A percentile compares a stretch with the other conserved stretches of the same genome.
Conservation (phyloP, 2,888 invertebrate genomes). For the Chydorus sphaericus region DNA sequence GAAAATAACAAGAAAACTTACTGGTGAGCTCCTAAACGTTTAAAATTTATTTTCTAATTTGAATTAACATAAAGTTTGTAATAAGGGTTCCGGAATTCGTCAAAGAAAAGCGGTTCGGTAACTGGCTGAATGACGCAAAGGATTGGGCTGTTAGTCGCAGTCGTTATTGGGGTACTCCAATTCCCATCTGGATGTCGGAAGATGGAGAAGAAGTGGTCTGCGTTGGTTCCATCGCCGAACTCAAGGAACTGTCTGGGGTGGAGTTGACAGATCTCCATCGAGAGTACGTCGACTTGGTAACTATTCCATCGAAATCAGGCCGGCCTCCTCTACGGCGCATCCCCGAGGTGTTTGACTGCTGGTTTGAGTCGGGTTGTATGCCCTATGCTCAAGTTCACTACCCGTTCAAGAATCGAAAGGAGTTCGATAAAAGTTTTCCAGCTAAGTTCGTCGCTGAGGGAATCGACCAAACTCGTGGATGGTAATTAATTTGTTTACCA, state of each 20-base stretch:
- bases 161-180: constrained; percentile 98
- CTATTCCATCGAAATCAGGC: constrained; percentile 78
- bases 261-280: constrained; percentile 77
- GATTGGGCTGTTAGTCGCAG: constrained; percentile 98
- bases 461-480: constrained; percentile 92
- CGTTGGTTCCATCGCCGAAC: constrained; percentile 81
- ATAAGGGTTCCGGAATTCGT: constrained; percentile 83
- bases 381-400: constrained; percentile 94
- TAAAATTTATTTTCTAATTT: too few relatives aligned
- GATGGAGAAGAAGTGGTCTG: constrained; percentile 87
- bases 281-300: constrained; percentile 79
- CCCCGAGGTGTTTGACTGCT: constrained; percentile 95
- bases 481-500: constrained; percentile 40
- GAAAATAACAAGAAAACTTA: constrained; percentile 72
- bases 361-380: constrained; percentile 99
- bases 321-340: constrained; percentile 71
- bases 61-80: too few relatives aligned
- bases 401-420: constrained; percentile 86
- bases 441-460: constrained; percentile 99
- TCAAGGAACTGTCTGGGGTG: constrained; percentile 65
- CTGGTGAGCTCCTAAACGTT: constrained; percentile 45
- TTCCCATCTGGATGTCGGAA: constrained; percentile 89
- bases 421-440: constrained; percentile 81
- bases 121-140: constrained; percentile 92
- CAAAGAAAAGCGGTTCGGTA: constrained; percentile 94